Conservation (phyloP, 2,797 vertebrate species). For the Anguilla anguilla region DNA sequence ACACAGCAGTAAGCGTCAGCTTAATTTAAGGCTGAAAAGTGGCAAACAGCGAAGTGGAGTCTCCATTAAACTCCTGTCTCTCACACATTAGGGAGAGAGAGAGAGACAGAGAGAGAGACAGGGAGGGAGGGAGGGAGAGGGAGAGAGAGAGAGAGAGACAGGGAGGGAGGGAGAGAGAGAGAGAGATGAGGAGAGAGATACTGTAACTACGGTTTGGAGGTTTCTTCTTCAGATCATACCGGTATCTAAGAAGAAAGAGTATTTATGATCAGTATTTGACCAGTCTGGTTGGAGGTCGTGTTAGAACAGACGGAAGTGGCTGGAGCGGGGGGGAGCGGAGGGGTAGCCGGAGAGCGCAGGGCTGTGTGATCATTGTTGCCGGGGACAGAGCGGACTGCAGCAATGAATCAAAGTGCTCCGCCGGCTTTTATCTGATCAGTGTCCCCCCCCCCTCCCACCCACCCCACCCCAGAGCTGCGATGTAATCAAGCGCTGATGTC, state of each 20-base stretch:
- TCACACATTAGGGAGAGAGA: not conserved
- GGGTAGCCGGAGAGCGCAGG: not conserved
- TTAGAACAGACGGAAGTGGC: not conserved
- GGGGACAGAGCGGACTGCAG: not conserved
- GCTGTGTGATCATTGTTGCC: not conserved
- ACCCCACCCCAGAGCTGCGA: not conserved
- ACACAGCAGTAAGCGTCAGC: too few species aligned
- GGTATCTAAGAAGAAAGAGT: too few species aligned
- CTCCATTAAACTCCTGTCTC: too few species aligned
- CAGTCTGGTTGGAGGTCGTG: not conserved
- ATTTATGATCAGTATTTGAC: too few species aligned
- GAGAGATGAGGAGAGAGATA: not conserved
- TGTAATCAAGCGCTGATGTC: conserved; percentile 8
- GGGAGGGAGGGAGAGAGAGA: not conserved
- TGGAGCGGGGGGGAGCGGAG: not conserved
- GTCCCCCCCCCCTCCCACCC: not conserved
- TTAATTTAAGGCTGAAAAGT: too few species aligned
- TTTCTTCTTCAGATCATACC: too few species aligned
- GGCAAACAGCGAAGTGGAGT: too few species aligned
- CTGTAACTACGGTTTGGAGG: too few species aligned
- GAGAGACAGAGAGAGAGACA: not conserved
- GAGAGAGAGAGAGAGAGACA: not conserved
- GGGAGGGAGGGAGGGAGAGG: not conserved
- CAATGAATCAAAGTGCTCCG: not conserved
- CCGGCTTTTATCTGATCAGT: not conserved